Base-by-base conservation (phyloP, 1,140 invertebrate genomes). In the Zophobas atratus region DNA sequence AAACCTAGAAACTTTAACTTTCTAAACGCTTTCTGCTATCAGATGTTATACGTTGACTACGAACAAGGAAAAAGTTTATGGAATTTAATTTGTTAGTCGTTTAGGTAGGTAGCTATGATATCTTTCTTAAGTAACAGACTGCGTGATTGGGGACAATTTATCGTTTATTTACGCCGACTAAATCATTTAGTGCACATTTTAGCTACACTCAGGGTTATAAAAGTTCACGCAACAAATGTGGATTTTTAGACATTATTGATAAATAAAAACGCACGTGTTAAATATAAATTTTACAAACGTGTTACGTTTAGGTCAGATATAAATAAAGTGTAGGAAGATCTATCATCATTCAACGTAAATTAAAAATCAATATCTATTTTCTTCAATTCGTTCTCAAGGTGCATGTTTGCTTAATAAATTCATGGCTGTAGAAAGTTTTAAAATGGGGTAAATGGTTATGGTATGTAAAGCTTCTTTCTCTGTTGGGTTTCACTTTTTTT, bases 101-200 rank as follows among this genome's bases (percentile, higher is more conserved):
- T 6, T 51, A 51, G 4, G 49, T 1, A 51, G 33, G 33, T 20
- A 51, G 33, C 8, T 51, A 32, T 51, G 2, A 55, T 34, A 20
- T 55, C 6, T 55, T 5, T 67, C 43, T 67, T 67, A 67, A 67
- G 43, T n/a, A 39, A n/a, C 32, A 32, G 5, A 43, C 33, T 32
- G 38, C 60, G 60, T 67, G 60, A 67, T 67, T 67, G 38, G 1
- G 60, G n/a, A 8, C 60, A 67, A 67, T 43, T 67, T 67, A 67
- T 67, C n/a, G 20, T 43, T 41, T 43, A 38, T 67, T 67, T 43
- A 67, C 60, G 33, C 39, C 43, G 60, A 67, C 43, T 20, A 67
- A 43, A 67, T 67, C 60, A 43, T 46, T 63, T 63, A 63, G 41
- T 63, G 6, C 35, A 39, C 35, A 39, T 6, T 4, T 51, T 8